Evolutionary conservation across 1,140 invertebrate species (phyloP).

Genomic region (Drosophila oshimai): DNA sequence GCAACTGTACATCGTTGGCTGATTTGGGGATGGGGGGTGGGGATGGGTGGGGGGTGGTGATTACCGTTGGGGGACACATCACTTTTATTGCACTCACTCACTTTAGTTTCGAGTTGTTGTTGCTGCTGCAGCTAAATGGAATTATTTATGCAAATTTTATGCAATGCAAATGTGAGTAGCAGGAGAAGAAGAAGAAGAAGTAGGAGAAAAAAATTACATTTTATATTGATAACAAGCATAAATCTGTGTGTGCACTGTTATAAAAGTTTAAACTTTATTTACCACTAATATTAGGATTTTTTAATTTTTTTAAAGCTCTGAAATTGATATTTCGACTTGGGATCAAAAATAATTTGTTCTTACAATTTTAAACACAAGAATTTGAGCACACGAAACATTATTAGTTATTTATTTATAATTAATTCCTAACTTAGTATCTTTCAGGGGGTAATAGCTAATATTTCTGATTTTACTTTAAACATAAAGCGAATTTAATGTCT

Average conservation of each 20-base stretch:
- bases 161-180: conserved; percentile 48
- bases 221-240: conserved; percentile 71
- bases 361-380: too few species aligned
- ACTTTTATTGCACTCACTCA: conserved; percentile 47
- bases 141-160: conserved; percentile 75
- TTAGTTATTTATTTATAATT: too few species aligned
- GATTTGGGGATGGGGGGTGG: too few species aligned
- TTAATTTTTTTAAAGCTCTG: too few species aligned
- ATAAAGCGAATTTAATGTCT: too few species aligned
- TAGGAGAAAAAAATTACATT: conserved; percentile 19
- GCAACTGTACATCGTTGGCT: conserved; percentile 23
- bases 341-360: too few species aligned
- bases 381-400: too few species aligned
- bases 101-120: conserved; percentile 40
- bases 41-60: not conserved
- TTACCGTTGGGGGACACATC: conserved; percentile 29
- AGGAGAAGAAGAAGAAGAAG: conserved; percentile 13
- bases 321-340: too few species aligned
- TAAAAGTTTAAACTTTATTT: too few species aligned
- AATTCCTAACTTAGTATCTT: too few species aligned
- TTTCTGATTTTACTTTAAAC: too few species aligned
- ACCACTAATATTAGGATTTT: too few species aligned
- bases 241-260: conserved; percentile 13
- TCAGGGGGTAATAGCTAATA: not conserved
- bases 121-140: conserved; percentile 41